Evolutionary conservation across 64 coral and sea anemone species (phyloP), one percentile per base, ranked within the genome.

Genomic region (Pocillopora verrucosa): DNA sequence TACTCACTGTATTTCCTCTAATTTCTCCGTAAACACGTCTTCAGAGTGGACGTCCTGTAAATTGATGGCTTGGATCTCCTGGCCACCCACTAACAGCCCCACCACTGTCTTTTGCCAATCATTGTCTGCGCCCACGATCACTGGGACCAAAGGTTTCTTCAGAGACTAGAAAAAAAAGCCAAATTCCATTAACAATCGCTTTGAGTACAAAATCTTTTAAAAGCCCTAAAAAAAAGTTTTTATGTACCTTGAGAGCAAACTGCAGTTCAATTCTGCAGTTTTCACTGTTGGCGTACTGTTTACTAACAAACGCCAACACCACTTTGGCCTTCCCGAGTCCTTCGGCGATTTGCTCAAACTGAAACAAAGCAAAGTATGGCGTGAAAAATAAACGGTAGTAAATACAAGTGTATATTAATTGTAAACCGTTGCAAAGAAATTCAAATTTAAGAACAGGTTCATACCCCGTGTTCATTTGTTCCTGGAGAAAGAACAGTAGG

Each of bases 181-280:
- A 77, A 22, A 41, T 77, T 11, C 20, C 7, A 77, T 77, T 12
- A 77, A 19, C 22, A 24, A n/a, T 45, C 41, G 41, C 41, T 2
- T 45, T 45, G 41, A 45, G 41, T 45, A 45, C 2, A 45, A 45
- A 45, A 11, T 30, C 12, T 7, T 30, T 5, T 74, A 41, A 9
- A 58, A 80, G 17, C 20, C 34, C 4, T 6, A 80, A 13, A 41
- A n/a, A 58, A 80, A 13, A 37, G 75, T 74, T 51, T 17, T 10
- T 11, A 16, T 61, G 61, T 77, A 96, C 94, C 91, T 92, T 98
- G 4, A 98, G 41, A 25, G 96, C 96, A 85, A 98, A 98, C 87
- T 98, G 96, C 77, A 98, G 92, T 41, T 98, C 96, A 77, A 94
- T 84, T 65, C 96, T 74, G 72, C 96, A 98, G 61, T 98, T 98